phyloP scores from a whole-genome alignment of 2,888 invertebrate species.

The Lysandra bellargus region DNA sequence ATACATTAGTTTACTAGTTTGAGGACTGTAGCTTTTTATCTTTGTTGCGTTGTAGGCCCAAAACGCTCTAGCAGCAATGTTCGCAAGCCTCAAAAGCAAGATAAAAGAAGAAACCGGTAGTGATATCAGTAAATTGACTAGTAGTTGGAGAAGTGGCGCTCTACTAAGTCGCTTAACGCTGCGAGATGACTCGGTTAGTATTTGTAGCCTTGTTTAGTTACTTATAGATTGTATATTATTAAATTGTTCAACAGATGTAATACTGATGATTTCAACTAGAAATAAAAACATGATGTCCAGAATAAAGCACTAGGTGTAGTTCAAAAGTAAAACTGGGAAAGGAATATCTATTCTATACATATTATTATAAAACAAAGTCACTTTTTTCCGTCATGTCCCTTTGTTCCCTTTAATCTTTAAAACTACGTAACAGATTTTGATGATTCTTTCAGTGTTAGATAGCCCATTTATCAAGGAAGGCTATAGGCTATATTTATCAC shows the following conservation, averaged over 20 bases:
- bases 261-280: background rate
- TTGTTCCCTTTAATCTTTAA: no score
- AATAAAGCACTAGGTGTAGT: no score
- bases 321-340: no score
- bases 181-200: slow-evolving; percentile 72
- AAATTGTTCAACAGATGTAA: background rate
- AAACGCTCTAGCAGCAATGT: slow-evolving; percentile 79
- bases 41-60: slow-evolving; percentile 3
- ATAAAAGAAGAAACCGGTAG: slow-evolving; percentile 94
- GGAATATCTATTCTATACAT: no score
- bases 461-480: no score
- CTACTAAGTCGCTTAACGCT: slow-evolving; percentile 75
- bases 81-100: slow-evolving; percentile 92
- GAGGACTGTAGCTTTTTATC: slow-evolving; percentile 5
- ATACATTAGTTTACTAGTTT: slow-evolving; percentile 22
- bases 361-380: no score
- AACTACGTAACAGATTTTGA: no score
- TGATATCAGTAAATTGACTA: slow-evolving; percentile 82
- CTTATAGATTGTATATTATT: background rate
- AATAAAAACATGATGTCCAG: background rate
- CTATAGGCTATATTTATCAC: no score
- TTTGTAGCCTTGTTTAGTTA: background rate
- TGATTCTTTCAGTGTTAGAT: no score
- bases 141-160: slow-evolving; percentile 73
- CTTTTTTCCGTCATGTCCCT: no score